Conservation (phyloP, 2,888 invertebrate species). For the Cerceris ruficornis region DNA sequence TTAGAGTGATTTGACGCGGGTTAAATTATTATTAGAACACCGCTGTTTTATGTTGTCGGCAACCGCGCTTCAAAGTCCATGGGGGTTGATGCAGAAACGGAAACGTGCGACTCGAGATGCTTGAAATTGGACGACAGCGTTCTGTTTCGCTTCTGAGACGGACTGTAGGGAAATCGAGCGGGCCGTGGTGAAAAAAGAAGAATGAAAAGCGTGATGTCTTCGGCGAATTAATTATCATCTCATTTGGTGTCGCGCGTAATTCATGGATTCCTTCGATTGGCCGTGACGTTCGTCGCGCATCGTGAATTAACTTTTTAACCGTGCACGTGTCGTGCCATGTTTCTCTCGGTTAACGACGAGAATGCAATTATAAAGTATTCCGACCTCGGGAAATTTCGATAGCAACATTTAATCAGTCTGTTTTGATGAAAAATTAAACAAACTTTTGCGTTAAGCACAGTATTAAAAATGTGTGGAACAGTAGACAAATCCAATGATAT, state of each 20-base stretch:
- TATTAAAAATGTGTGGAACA: no score
- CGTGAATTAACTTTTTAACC: constrained; percentile 10
- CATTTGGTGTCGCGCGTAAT: constrained; percentile 24
- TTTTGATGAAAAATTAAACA: no score
- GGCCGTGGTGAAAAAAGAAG: not conserved
- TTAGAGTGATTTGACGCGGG: no score
- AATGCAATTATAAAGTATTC: not conserved
- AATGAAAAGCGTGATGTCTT: constrained; percentile 10
- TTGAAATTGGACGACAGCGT: no score
- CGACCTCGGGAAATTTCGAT: not conserved
- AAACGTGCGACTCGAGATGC: no score
- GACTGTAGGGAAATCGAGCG: not conserved
- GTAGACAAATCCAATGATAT: no score
- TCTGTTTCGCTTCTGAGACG: not conserved
- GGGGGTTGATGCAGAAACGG: no score
- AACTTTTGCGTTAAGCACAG: no score
- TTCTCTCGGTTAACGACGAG: not conserved
- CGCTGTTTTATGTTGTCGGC: no score
- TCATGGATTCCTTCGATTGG: constrained; percentile 9
- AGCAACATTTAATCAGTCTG: no score
- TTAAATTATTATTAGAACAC: no score
- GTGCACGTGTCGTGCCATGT: not conserved
- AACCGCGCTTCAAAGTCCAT: no score
- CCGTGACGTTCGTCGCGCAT: constrained; percentile 12
- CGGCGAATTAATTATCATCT: constrained; percentile 40